Conservation (phyloP, 2,888 invertebrate genomes). For the Leptopterna dolabrata region DNA sequence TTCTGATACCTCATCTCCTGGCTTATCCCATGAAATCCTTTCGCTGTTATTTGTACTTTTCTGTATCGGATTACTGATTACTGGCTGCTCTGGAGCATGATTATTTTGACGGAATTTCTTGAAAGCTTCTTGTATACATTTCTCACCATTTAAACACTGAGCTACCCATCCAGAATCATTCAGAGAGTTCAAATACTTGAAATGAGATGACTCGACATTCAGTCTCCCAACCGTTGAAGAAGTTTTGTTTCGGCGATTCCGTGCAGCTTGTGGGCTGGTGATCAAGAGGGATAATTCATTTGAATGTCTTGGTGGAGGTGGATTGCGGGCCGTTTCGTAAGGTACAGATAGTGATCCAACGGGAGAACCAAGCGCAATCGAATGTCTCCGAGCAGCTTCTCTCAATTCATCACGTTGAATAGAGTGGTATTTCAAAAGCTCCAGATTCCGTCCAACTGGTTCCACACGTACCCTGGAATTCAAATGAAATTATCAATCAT, state of each 20-base stretch:
- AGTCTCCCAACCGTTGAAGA: neutral
- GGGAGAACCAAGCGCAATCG: neutral
- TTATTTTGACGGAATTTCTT: neutral
- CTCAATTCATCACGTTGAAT: neutral
- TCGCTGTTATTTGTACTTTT: neutral
- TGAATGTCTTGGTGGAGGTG: neutral
- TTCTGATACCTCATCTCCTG: neutral
- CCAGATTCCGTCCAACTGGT: neutral
- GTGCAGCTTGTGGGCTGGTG: neutral
- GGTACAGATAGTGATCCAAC: neutral
- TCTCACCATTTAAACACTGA: neutral
- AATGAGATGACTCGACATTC: neutral
- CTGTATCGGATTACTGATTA: neutral
- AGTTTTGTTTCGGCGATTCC: neutral
- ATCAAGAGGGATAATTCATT: neutral
- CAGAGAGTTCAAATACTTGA: neutral
- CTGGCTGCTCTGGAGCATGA: neutral
- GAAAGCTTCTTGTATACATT: neutral
- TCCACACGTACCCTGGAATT: neutral
- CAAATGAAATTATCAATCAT: neutral
- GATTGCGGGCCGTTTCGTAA: neutral
- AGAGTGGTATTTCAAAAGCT: neutral
- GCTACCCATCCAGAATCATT: neutral
- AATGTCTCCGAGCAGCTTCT: neutral
- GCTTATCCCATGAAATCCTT: neutral